Evolutionary conservation across 1,140 invertebrate species (phyloP).

Genomic region (Bombus affinis): DNA sequence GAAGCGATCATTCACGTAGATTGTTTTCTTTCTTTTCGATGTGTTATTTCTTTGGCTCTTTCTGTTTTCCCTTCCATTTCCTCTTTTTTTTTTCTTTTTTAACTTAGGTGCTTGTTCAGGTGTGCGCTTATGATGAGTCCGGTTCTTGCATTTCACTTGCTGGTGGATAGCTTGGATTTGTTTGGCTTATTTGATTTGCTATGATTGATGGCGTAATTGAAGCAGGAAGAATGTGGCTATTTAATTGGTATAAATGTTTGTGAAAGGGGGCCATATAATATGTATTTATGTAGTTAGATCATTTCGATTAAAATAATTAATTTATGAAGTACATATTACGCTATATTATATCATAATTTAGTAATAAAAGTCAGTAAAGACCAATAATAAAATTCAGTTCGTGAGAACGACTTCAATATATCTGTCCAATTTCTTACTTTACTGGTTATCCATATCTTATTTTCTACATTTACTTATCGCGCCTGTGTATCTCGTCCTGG

Average conservation of each 20-base stretch:
- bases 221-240: neutral
- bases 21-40: neutral
- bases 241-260: neutral
- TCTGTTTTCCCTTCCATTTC: neutral
- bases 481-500: neutral
- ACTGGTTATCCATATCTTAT: neutral
- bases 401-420: neutral
- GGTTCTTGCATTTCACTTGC: neutral
- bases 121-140: neutral
- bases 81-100: neutral
- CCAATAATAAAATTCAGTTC: neutral
- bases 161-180: neutral
- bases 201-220: neutral
- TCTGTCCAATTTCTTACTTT: neutral
- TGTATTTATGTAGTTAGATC: neutral
- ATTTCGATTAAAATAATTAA: neutral
- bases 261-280: too few species aligned
- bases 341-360: neutral
- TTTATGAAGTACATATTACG: neutral
- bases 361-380: neutral
- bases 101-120: neutral
- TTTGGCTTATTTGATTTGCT: neutral
- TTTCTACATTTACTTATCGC: neutral
- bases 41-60: neutral
- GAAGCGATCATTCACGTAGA: neutral